Percentiles rank a stretch among this genome's conserved stretches.
phyloP scores from a whole-genome alignment of 2,888 invertebrate genomes.

The Tipula lateralis region DNA sequence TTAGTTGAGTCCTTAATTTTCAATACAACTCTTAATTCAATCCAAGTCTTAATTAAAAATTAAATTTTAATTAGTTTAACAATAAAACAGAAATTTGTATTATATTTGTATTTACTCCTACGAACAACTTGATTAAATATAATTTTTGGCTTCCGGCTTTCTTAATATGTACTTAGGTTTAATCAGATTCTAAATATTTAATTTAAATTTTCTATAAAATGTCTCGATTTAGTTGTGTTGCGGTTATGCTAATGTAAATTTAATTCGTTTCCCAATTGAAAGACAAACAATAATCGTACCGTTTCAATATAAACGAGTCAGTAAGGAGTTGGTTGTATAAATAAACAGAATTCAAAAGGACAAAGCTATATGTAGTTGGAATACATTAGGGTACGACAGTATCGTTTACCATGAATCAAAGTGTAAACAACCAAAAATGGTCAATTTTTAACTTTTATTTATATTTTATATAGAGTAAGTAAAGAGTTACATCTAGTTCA shows the following conservation, averaged over 20 bases:
- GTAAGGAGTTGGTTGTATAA: background rate
- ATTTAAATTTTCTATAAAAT: background rate
- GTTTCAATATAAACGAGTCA: background rate
- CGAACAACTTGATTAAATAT: too few relatives aligned
- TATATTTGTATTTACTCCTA: too few relatives aligned
- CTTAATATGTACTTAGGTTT: background rate
- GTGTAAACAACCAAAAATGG: constrained; percentile 1
- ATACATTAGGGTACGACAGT: background rate
- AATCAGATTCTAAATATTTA: background rate
- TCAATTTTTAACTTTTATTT: background rate
- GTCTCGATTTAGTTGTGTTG: background rate
- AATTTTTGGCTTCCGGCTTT: too few relatives aligned
- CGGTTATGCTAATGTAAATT: background rate
- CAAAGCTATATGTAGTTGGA: background rate
- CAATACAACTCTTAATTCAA: too few relatives aligned
- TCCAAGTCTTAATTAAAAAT: too few relatives aligned
- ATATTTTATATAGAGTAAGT: background rate
- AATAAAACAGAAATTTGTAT: too few relatives aligned
- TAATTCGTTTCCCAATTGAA: background rate
- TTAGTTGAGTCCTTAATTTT: too few relatives aligned
- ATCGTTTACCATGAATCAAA: background rate
- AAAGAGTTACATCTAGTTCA: background rate
- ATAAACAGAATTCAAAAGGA: background rate
- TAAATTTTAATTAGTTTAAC: too few relatives aligned
- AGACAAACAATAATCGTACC: background rate